These are phyloP conservation scores for Cosmopolites sordidus DNA, from an alignment of 2,888 invertebrate genomes.

Conservation along the genomic window DNA sequence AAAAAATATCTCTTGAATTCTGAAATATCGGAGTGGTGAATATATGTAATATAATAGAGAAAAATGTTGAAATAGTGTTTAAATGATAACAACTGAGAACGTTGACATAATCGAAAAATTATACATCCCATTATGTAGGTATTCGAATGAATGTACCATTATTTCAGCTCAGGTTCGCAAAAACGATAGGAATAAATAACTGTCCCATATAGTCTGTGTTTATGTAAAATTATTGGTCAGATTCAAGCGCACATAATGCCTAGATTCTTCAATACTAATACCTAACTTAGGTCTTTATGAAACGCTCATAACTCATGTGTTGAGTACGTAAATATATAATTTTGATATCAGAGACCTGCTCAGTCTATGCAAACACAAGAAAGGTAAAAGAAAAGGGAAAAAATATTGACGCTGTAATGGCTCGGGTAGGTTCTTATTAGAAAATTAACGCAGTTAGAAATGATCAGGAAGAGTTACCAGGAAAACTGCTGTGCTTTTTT, in stretches of 20 bases:
- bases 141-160: too few relatives aligned
- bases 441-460: neutral
- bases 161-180: neutral
- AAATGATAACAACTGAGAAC: too few relatives aligned
- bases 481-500: too few relatives aligned
- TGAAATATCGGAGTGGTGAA: too few relatives aligned
- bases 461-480: neutral
- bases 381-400: neutral
- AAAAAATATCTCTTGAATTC: too few relatives aligned
- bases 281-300: neutral
- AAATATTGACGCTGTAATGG: neutral
- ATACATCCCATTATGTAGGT: too few relatives aligned
- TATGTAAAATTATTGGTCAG: conserved; percentile 1
- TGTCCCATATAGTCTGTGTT: conserved; percentile 2
- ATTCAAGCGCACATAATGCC: conserved; percentile 1
- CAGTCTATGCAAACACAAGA: neutral
- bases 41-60: too few relatives aligned
- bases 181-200: conserved; percentile 1
- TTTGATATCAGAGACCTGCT: neutral
- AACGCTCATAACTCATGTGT: neutral
- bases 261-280: neutral
- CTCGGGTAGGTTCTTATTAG: neutral
- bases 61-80: too few relatives aligned
- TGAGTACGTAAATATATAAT: neutral
- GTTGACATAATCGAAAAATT: too few relatives aligned